These are phyloP conservation scores for Epizoanthus ramosus DNA, from an alignment of 92 coral and sea anemone species.

Conservation along the genomic window DNA sequence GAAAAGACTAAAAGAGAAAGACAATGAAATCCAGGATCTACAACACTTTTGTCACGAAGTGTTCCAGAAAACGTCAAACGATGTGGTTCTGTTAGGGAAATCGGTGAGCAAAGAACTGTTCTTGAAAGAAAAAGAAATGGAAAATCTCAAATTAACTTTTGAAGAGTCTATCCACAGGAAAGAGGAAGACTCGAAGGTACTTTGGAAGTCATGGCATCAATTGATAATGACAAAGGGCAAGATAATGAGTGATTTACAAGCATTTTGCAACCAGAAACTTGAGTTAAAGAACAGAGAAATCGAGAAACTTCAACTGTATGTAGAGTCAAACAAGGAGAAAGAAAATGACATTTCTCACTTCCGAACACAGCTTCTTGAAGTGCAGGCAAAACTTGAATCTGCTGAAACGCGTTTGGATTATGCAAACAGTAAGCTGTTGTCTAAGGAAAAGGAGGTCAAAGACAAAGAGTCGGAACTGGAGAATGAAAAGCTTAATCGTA, in stretches of 20 bases:
- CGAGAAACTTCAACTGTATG: slow-evolving; percentile 1
- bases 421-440: not conserved
- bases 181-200: slow-evolving; percentile 18
- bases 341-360: not conserved
- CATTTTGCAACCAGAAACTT: slow-evolving; percentile 5
- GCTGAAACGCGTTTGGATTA: not conserved
- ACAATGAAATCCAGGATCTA: slow-evolving; percentile 21
- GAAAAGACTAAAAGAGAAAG: slow-evolving; percentile 4
- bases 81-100: slow-evolving; percentile 16
- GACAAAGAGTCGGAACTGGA: not conserved
- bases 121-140: slow-evolving; percentile 29
- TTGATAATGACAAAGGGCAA: slow-evolving; percentile 19
- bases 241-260: not conserved
- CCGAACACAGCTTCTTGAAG: not conserved
- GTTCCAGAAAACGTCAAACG: slow-evolving; percentile 26
- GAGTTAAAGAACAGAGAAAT: slow-evolving; percentile 12
- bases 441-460: not conserved
- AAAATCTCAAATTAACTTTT: not conserved
- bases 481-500: not conserved
- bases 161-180: not conserved
- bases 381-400: not conserved
- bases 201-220: slow-evolving; percentile 12
- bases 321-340: not conserved
- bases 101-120: slow-evolving; percentile 18
- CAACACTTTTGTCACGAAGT: slow-evolving; percentile 28